phyloP scores from a whole-genome alignment of 2,888 invertebrate species.

The Drosophila infuscata region DNA sequence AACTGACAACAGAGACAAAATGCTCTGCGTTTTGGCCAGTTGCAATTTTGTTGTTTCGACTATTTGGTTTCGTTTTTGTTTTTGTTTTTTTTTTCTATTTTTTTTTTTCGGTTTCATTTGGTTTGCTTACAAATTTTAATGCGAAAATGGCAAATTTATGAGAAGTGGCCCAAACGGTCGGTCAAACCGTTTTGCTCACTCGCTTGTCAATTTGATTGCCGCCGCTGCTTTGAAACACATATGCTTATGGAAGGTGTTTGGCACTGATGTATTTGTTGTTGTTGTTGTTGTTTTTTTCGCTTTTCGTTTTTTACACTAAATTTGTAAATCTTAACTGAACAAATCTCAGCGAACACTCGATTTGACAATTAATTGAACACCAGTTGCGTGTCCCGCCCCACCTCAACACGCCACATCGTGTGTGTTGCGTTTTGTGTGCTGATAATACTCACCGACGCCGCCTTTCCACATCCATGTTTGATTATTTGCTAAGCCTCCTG shows the following conservation, averaged over 20 bases:
- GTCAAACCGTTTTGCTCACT: constrained; percentile 67
- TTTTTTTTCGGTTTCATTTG: constrained; percentile 37
- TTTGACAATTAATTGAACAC: constrained; percentile 61
- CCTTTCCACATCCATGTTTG: constrained; percentile 68
- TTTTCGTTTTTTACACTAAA: constrained; percentile 30
- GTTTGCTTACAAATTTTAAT: constrained; percentile 81
- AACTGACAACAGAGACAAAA: constrained; percentile 48
- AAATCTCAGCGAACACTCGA: constrained; percentile 43
- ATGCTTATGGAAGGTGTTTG: constrained; percentile 75
- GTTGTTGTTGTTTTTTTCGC: constrained; percentile 8
- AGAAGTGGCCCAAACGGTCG: constrained; percentile 63
- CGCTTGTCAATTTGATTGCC: constrained; percentile 77
- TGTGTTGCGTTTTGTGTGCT: background rate
- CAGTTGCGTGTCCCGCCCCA: constrained; percentile 12
- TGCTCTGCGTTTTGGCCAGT: constrained; percentile 29
- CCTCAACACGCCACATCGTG: background rate
- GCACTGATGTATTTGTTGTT: constrained; percentile 46
- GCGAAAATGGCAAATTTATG: constrained; percentile 83
- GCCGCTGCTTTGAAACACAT: constrained; percentile 60
- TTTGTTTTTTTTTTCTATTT: background rate
- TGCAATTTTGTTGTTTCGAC: constrained; percentile 11
- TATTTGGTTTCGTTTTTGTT: constrained; percentile 25
- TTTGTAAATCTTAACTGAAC: constrained; percentile 52
- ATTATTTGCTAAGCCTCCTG: constrained; percentile 32
- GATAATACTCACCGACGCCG: constrained; percentile 69